Base-by-base conservation (phyloP, 2,797 vertebrate genomes). In the Sibirionetta formosa region DNA sequence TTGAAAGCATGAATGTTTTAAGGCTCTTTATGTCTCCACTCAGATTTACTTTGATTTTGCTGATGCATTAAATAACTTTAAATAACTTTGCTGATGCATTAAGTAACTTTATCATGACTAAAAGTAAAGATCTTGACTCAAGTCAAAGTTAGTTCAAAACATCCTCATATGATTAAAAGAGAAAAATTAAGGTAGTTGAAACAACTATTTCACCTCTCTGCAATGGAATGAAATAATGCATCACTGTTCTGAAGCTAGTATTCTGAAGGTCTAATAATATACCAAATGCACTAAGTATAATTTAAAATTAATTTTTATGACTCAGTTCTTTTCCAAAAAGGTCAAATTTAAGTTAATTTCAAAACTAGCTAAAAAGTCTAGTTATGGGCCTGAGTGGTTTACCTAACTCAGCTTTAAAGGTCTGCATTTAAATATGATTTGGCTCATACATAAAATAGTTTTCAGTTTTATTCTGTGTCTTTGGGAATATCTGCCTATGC, bases 1-100 rank as follows among this genome's bases (percentile, higher is more conserved):
- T 90, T 53, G 40, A 96, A 72, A 29, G 35, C 64, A 53, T 63
- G 42, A 79, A 27, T 61, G 9, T 82, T 97, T 95, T 96, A 94
- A 95, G 92, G 54, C 3, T 82, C 38, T 91, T 92, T 75, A 61
- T 69, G 75, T 15, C 93, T 94, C 94, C 33, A 71, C 51, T 56
- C 19, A 85, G 48, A 87, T 88, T 82, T 93, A 85, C 35, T 90
- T 11, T 66, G 80, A 76, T 83, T 93, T 19, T 92, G 38, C 22
- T 83, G 65, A 89, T 83, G 7, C 33, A 83, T 91, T 96, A 95
- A 89, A 57, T 48, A 94, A 44, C 42, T 44, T 44, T 44, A 44
- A 19, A 44, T 44, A 44, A 44, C 42, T 93, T 19, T 92, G 38
- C 22, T 83, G 65, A 89, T 83, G 6, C n/a, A 83, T 91, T 91